Percentiles rank a stretch among this genome's conserved stretches.
Conservation (phyloP, 2,113 vertebrate genomes). For the Centrocercus urophasianus region DNA sequence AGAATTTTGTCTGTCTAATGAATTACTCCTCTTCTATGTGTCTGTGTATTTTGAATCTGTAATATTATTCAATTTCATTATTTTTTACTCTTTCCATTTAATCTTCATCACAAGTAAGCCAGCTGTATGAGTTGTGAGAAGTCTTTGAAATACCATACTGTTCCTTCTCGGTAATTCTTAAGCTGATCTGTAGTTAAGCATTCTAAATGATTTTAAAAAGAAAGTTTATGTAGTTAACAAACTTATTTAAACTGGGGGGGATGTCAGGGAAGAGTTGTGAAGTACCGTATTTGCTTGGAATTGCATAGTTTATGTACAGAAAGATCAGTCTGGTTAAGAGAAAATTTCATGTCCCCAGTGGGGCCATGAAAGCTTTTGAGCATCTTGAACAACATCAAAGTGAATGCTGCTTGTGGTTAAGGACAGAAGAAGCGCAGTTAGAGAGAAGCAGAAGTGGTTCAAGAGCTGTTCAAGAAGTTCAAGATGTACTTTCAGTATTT, state of each 20-base stretch:
- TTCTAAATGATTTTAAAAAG: background rate
- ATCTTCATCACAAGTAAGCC: background rate
- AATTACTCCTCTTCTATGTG: background rate
- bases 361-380: background rate
- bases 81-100: background rate
- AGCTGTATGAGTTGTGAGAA: background rate
- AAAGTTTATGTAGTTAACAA: background rate
- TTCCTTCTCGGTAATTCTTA: background rate
- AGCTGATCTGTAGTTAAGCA: background rate
- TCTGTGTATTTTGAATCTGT: background rate
- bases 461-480: background rate
- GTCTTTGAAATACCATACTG: background rate
- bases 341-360: background rate
- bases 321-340: background rate
- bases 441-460: background rate
- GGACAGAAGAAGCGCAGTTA: background rate
- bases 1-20: background rate
- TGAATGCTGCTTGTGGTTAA: background rate
- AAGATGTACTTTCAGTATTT: background rate
- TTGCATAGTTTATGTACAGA: background rate
- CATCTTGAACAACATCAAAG: background rate
- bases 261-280: background rate
- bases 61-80: background rate
- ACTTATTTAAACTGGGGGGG: background rate
- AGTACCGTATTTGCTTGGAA: background rate